Evolutionary conservation across 2,888 invertebrate genomes (phyloP), one percentile per base, ranked within the genome.

Genomic region (Dichetophora obliterata): DNA sequence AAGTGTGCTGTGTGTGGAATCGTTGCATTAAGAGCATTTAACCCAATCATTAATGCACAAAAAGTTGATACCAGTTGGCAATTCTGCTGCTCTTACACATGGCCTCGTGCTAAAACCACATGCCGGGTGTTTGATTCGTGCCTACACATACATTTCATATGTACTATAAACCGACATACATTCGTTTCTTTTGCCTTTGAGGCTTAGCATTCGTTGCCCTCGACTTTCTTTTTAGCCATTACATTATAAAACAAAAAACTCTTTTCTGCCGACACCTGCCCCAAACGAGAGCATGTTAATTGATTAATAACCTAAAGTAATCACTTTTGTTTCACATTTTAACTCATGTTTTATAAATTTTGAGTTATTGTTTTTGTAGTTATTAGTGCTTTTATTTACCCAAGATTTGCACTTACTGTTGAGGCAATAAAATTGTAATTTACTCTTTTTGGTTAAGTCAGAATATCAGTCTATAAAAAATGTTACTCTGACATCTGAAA

Each of bases 91-190:
- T n/a, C 9, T 37, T 54, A 71, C 59, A 37, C 37, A 37, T 71
- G 71, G 43, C 22, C 71, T 71, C 71, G 71, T 71, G 71, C 71
- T 71, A 54, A 71, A 54, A 54, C 34, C 54, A 54, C 24, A 16
- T 27, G 70, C 54, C 70, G 70, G 52, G 50, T 52, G 52, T 50
- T 52, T 69, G 69, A 69, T 69, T 69, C 69, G 69, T 69, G 50
- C 14, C 65, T 11, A 6, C 6, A 37, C 37, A 6, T 37, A 5
- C 8, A 27, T 24, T 16, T 11, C 27, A 19, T 9, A 11, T 11
- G 9, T 14, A 59, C 54, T 54, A 22, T 2, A 6, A 54, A 54
- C 34, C n/a, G 34, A 27, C 27, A 11, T 6, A 24, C n/a, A 63
- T n/a, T 65, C 22, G 65, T 59, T 59, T 27, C 14, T 59, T 59